Evolutionary conservation across 2,888 invertebrate species (phyloP), one percentile per base, ranked within the genome.

Genomic region (Formica aserva): DNA sequence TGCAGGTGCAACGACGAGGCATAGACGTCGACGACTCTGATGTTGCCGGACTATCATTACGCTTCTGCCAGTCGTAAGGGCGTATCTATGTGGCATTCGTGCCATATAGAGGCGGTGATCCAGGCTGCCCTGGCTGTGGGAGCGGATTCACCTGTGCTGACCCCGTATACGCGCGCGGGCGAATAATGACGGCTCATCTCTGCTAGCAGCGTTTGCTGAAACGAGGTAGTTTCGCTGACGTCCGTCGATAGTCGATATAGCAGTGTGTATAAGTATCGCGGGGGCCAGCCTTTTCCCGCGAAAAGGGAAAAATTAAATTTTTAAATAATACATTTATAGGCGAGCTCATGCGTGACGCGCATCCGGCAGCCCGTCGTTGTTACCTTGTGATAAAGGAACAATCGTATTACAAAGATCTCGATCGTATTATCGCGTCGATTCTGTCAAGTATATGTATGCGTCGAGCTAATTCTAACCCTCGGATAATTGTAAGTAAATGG

Each of bases 141-240:
- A 92, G 86, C 81, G 57, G 26, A 74, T 84, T 87, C 92, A 92
- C 91, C 92, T 92, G 92, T 77, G 76, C 83, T 89, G 84, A 88
- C 90, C 89, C 85, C 72, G 69, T 87, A 67, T 85, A 82, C 57
- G 82, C 65, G 76, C 87, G 29, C 82, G 67, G 77, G 55, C 83
- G 71, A 48, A 71, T 89, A 89, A 89, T 89, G 83, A 89, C 60
- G 80, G 80, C 74, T 88, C 86, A 84, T 86, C 91, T 85, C 82
- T 60, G 41, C 66, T 67, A 76, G 67, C 81, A 75, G 60, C 74
- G 29, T 62, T 71, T 48, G n/a, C 52, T 76, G 55, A 41, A 78
- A 82, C 48, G 32, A 63, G 80, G 41, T 62, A 48, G 55, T 41
- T 18, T 77, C 52, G 41, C 65, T 35, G 26, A 62, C 48, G 63